Base-by-base conservation (phyloP, 2,113 vertebrate species). In the Oryzias javanicus region DNA sequence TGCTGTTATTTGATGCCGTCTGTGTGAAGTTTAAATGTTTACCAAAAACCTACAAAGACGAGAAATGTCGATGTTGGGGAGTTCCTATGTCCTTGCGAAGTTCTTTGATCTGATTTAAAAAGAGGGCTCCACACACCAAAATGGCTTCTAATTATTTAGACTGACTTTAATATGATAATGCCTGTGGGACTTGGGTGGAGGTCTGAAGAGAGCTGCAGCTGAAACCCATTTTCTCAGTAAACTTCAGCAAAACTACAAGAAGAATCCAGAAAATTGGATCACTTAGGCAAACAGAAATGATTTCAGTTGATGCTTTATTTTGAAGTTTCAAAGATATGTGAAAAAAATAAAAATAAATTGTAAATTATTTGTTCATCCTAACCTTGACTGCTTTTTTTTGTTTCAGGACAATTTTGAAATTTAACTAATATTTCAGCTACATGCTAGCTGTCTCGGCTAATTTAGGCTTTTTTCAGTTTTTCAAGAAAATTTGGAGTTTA, bases 91-190 rank as follows among this genome's bases (percentile, higher is more conserved):
- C 65, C 58, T 65, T 15, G 47, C 47, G 27, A 49, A 47, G 47
- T 42, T 49, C 75, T 84, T 81, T 79, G 76, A 67, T 84, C 60
- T 10, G 5, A 68, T 78, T 82, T 82, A 79, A 82, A 82, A 54
- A 61, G 63, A 79, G 74, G 67, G 51, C 42, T 58, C 69, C 55
- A 61, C 66, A 68, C 70, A 61, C 78, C 61, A 67, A 88, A 84
- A 84, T 40, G 42, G 60, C 67, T 74, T 89, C 65, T 88, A 84
- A 89, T 87, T 83, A 88, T 78, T 83, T 78, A 69, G 70, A 73
- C 77, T 85, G 81, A 78, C 77, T 83, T 70, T 61, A 51, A 80
- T 82, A 73, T 59, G 56, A 74, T 76, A 79, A 86, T 66, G 45
- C 76, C 48, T 75, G 50, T 13, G 42, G 41, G 83, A 80, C 57